phyloP scores from a whole-genome alignment of 2,113 vertebrate species.

The Oophaga pumilio region DNA sequence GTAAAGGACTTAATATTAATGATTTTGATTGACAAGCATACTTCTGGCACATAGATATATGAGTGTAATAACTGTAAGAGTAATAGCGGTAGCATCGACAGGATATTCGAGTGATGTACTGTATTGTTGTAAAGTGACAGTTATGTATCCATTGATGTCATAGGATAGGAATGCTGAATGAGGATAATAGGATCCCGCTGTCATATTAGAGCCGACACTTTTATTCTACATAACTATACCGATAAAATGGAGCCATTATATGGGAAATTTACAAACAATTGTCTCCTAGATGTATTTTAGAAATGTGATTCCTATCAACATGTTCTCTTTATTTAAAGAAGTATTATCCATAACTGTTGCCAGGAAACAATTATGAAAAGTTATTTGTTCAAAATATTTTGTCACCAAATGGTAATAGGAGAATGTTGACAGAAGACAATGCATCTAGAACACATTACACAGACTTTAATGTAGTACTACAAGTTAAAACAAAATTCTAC shows the following conservation, averaged over 20 bases:
- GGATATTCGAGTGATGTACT: background rate
- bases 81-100: background rate
- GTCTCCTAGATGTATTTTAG: background rate
- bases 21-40: no score
- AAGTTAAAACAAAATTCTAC: background rate
- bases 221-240: conserved; percentile 7
- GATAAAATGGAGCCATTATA: background rate
- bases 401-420: background rate
- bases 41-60: no score
- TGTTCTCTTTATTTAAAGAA: background rate
- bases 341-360: conserved; percentile 2
- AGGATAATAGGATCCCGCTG: conserved; percentile 8
- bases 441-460: background rate
- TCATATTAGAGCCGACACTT: background rate
- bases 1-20: no score
- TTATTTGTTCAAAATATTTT: conserved; percentile 6
- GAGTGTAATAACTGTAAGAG: background rate
- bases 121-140: background rate
- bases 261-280: background rate
- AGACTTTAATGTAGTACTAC: background rate
- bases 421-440: background rate
- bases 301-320: background rate
- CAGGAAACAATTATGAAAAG: background rate
- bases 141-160: conserved; percentile 22
- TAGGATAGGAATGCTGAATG: conserved; percentile 1